phyloP scores from a whole-genome alignment of 2,888 invertebrate genomes.

The Adelognathus sp. region DNA sequence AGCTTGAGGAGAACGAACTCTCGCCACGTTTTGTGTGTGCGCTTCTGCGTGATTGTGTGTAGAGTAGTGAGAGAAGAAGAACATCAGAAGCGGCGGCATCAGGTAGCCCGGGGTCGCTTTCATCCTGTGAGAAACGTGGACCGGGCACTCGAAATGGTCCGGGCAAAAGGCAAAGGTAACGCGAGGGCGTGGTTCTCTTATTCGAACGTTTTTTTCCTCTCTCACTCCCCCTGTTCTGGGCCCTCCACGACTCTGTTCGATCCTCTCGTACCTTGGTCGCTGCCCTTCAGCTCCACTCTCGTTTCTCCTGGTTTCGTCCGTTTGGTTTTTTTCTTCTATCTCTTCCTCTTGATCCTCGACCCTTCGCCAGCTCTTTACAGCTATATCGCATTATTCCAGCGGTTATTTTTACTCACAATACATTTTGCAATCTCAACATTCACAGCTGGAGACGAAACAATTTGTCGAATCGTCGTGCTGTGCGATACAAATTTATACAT shows the following conservation, averaged over 20 bases:
- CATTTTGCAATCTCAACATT: neutral
- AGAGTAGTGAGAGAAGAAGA: neutral
- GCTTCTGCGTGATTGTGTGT: neutral
- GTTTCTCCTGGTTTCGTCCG: constrained; percentile 23
- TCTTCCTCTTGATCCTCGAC: constrained; percentile 17
- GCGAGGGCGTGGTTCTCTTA: constrained; percentile 63
- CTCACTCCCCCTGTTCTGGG: too few relatives aligned
- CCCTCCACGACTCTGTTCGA: constrained; percentile 19
- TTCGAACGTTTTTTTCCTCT: constrained; percentile 46
- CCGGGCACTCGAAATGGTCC: constrained; percentile 31
- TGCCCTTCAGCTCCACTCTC: constrained; percentile 56
- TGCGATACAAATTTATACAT: constrained; percentile 23
- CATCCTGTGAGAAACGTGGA: constrained; percentile 49
- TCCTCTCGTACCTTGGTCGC: constrained; percentile 50
- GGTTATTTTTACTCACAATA: neutral
- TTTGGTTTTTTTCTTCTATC: constrained; percentile 17
- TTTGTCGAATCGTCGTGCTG: constrained; percentile 39
- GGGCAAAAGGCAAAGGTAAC: constrained; percentile 59
- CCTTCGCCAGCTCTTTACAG: constrained; percentile 3
- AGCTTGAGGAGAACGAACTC: constrained; percentile 41
- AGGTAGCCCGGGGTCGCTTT: constrained; percentile 62
- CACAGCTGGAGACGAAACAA: constrained; percentile 7
- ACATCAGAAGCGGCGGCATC: constrained; percentile 48
- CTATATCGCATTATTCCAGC: constrained; percentile 5
- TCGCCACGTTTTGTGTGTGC: too few relatives aligned